phyloP scores from a whole-genome alignment of 2,888 invertebrate genomes.

The Leptopilina myrica region DNA sequence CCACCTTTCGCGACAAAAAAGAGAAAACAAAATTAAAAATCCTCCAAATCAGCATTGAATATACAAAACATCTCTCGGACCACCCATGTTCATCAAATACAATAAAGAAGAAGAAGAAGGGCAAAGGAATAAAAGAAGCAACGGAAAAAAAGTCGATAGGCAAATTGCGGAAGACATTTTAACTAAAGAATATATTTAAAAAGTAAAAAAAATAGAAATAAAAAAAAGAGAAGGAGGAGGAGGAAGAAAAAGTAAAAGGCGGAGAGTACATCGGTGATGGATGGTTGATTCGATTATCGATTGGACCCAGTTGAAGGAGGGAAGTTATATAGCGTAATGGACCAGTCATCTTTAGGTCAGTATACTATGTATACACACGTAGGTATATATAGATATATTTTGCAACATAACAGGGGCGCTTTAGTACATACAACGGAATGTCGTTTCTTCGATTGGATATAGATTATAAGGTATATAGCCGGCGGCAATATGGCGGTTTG shows the following conservation, averaged over 20 bases:
- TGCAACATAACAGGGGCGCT: constrained; percentile 49
- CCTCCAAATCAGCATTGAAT: neutral
- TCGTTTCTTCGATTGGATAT: constrained; percentile 55
- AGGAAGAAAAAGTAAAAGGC: neutral
- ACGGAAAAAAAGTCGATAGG: constrained; percentile 1
- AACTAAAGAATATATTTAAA: neutral
- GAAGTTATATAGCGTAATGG: constrained; percentile 30
- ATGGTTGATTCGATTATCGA: constrained; percentile 28
- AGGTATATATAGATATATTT: constrained; percentile 2
- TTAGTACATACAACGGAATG: constrained; percentile 53
- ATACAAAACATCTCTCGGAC: neutral
- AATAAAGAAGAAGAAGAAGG: neutral
- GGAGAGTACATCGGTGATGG: constrained; percentile 21
- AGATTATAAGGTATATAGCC: constrained; percentile 42
- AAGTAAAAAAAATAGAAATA: neutral
- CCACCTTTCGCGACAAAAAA: neutral
- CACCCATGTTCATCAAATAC: neutral
- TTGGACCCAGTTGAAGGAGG: constrained; percentile 10
- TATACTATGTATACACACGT: constrained; percentile 56
- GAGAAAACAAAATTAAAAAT: neutral
- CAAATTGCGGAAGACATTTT: constrained; percentile 24
- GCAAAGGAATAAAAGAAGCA: neutral
- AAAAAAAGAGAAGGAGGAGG: neutral
- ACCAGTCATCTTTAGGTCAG: constrained; percentile 68
- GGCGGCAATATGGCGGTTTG: constrained; percentile 43